Percentiles rank a stretch among this genome's conserved stretches.
phyloP scores from a whole-genome alignment of 35 echinoderm and acorn worm genomes.

The Ophioderma brevispina region DNA sequence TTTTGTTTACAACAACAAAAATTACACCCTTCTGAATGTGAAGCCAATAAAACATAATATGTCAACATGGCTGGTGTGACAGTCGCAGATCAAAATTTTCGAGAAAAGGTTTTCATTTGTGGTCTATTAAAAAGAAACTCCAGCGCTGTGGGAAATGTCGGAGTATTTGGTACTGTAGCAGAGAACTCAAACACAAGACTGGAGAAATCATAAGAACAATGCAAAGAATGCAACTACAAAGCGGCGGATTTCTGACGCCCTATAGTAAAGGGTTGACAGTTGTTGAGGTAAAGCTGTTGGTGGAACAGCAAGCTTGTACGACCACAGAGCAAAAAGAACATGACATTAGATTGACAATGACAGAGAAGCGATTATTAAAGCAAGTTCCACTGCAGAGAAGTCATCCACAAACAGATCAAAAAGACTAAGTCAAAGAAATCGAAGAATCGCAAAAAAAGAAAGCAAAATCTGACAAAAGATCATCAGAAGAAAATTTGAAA shows the following conservation, averaged over 20 bases:
- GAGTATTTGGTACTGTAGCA: conserved; percentile 60
- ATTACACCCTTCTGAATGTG: background rate
- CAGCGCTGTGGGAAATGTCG: conserved; percentile 70
- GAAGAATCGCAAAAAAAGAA: too few relatives aligned
- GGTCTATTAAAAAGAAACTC: conserved; percentile 33
- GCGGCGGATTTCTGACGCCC: background rate
- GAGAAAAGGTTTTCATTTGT: conserved; percentile 15
- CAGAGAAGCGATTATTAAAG: too few relatives aligned
- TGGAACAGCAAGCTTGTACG: background rate
- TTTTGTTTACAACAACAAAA: too few relatives aligned
- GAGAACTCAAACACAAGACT: conserved; percentile 79
- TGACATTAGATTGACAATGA: background rate
- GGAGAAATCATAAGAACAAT: conserved; percentile 73
- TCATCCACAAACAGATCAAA: too few relatives aligned
- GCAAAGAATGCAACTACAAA: conserved; percentile 26
- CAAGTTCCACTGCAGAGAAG: too few relatives aligned
- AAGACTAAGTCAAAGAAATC: too few relatives aligned
- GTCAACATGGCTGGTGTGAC: background rate
- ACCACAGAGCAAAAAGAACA: background rate
- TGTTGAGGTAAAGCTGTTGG: background rate
- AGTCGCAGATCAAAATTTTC: background rate
- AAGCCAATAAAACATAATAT: background rate
- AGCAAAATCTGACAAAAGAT: too few relatives aligned
- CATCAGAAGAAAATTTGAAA: too few relatives aligned
- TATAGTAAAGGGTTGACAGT: background rate